Evolutionary conservation across 2,113 vertebrate species (phyloP), one percentile per base, ranked within the genome.

Genomic region (Rhinogobius similis): DNA sequence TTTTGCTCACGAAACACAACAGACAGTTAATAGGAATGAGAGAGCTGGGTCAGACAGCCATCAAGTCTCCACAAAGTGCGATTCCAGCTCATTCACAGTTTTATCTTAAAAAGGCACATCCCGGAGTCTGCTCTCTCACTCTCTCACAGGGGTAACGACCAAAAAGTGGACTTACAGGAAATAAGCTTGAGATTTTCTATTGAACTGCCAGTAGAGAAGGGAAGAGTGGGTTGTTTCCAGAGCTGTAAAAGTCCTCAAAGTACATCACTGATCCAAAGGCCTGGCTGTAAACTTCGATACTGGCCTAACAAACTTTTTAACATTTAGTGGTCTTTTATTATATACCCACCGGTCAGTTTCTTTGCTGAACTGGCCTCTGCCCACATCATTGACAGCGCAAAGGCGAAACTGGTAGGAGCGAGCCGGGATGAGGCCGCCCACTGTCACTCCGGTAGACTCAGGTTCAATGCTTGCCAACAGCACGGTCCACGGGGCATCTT

Each of bases 371-470:
- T 98, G 97, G 0, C 98, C 96, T 77, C 94, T 94, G 68, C 97
- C 97, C 81, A 99, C 98, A 0, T 99, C 97, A 0, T 99, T 99
- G 58, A 96, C 92, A 0, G 98, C 97, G 0, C 97, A 98, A 64
- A 98, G 94, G 53, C 96, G 96, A 90, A 99, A 98, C 87, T 98
- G 97, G 85, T 99, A 99, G 38, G 96, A 98, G 13, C 97, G 95
- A 0, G 97, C 96, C 0, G 98, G 98, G 50, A 96, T 96, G 82
- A 99, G 90, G 65, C 95, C 95, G 65, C 93, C 89, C 67, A 99
- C 95, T 0, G 76, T 84, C 69, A 98, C 93, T 0, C 93, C 95
- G 0, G 87, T 91, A 0, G 90, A 90, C 85, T 96, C 95, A 0
- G 97, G 96, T 79, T 97, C 95, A 46, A 98, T 94, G 1, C 93